A percentile compares a stretch with the other conserved stretches of the same genome.
phyloP scores from a whole-genome alignment of 1,140 invertebrate genomes.

The Mylabris phalerata region DNA sequence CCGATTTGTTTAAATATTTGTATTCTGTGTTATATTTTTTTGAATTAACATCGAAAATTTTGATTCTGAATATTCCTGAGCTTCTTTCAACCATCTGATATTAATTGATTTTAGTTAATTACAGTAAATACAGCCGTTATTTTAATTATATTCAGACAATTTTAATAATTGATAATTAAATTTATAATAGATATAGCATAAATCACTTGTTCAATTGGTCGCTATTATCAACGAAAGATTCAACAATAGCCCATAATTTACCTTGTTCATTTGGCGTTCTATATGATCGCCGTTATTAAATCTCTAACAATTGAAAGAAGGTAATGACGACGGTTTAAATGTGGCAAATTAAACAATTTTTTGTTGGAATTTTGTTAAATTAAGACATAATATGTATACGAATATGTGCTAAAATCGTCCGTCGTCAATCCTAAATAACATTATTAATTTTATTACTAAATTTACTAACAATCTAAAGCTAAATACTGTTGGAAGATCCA shows the following conservation, averaged over 20 bases:
- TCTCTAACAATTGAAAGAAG: not conserved
- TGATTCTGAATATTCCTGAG: not conserved
- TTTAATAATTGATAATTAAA: too few relatives aligned
- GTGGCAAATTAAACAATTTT: not conserved
- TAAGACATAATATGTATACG: too few relatives aligned
- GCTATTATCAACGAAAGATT: not conserved
- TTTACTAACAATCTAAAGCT: not conserved
- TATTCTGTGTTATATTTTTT: not conserved
- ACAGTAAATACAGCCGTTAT: too few relatives aligned
- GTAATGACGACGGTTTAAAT: slow-evolving; percentile 14
- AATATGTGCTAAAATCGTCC: slow-evolving; percentile 5
- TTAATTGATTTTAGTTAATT: too few relatives aligned
- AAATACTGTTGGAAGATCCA: slow-evolving; percentile 11
- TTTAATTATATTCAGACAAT: too few relatives aligned
- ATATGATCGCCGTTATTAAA: too few relatives aligned
- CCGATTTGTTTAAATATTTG: not conserved
- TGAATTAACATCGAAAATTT: not conserved
- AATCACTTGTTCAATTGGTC: slow-evolving; percentile 11
- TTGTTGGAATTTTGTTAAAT: slow-evolving; percentile 4
- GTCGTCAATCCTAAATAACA: slow-evolving; percentile 8
- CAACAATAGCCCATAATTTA: too few relatives aligned
- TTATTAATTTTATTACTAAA: not conserved
- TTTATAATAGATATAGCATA: not conserved
- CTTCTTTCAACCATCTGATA: not conserved
- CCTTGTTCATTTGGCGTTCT: too few relatives aligned